phyloP scores from a whole-genome alignment of 2,113 vertebrate species.

The Epinephelus moara region DNA sequence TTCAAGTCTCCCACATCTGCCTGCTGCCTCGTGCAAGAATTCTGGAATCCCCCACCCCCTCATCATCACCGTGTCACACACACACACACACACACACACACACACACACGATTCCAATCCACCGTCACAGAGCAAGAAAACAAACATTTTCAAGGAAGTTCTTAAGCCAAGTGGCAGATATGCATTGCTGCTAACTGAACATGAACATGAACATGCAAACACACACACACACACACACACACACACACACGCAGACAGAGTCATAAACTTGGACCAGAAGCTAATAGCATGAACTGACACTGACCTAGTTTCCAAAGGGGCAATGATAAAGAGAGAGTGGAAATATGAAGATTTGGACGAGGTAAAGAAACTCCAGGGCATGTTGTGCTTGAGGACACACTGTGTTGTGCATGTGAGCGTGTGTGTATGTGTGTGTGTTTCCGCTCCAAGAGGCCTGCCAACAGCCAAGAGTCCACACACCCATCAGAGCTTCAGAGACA shows the following conservation, averaged over 20 bases:
- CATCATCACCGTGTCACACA: conserved; percentile 62
- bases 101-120: conserved; percentile 53
- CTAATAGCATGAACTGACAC: conserved; percentile 65
- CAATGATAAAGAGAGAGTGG: conserved; percentile 60
- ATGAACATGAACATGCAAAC: conserved; percentile 25
- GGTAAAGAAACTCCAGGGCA: conserved; percentile 61
- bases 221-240: conserved; percentile 9
- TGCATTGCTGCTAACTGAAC: conserved; percentile 54
- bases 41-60: conserved; percentile 79
- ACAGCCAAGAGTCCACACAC: conserved; percentile 38
- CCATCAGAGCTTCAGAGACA: conserved; percentile 36
- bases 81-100: conserved; percentile 28
- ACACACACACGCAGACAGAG: conserved; percentile 2
- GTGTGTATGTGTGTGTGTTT: conserved; percentile 37
- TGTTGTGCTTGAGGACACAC: conserved; percentile 35
- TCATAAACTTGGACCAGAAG: conserved; percentile 43
- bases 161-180: conserved; percentile 70
- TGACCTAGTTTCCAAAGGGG: conserved; percentile 73
- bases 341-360: conserved; percentile 60
- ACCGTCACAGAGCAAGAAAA: conserved; percentile 54
- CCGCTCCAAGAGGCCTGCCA: conserved; percentile 33
- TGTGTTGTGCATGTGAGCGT: conserved; percentile 10
- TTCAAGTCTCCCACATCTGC: conserved; percentile 79
- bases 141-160: conserved; percentile 68
- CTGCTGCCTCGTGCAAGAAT: conserved; percentile 72